phyloP scores from a whole-genome alignment of 2,797 vertebrate species.

The Darevskia nairensis region DNA sequence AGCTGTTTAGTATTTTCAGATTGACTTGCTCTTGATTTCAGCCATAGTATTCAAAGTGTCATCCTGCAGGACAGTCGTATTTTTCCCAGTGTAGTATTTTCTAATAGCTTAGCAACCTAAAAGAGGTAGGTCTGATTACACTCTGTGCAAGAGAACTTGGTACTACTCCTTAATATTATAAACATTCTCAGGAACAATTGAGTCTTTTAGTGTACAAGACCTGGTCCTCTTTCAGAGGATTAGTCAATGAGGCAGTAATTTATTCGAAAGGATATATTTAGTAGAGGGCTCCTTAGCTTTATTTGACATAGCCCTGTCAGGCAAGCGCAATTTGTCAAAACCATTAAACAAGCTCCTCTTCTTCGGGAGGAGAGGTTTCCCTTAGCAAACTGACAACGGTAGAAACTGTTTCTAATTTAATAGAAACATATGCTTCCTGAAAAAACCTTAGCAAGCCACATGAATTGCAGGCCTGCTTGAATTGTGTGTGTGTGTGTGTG shows the following conservation, averaged over 20 bases:
- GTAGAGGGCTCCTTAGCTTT: slow-evolving; percentile 62
- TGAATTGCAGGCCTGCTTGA: slow-evolving; percentile 45
- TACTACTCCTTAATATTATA: slow-evolving; percentile 65
- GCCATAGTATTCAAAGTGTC: background rate
- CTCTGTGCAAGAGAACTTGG: slow-evolving; percentile 52
- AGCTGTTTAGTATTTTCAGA: background rate
- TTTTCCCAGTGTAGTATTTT: slow-evolving; percentile 43
- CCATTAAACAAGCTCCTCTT: slow-evolving; percentile 51
- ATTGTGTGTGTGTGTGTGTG: slow-evolving; percentile 28
- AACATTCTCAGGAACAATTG: slow-evolving; percentile 58
- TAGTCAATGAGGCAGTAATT: slow-evolving; percentile 73
- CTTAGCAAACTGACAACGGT: slow-evolving; percentile 62
- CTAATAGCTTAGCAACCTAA: slow-evolving; percentile 62
- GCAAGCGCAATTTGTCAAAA: slow-evolving; percentile 62
- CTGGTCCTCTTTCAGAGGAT: slow-evolving; percentile 70
- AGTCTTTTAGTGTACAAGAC: slow-evolving; percentile 57
- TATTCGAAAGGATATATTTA: slow-evolving; percentile 70
- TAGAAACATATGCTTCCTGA: slow-evolving; percentile 64
- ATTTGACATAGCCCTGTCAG: slow-evolving; percentile 54
- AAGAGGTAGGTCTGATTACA: slow-evolving; percentile 51
- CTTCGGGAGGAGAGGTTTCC: slow-evolving; percentile 49
- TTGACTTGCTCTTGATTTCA: slow-evolving; percentile 16
- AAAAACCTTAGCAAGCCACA: slow-evolving; percentile 49
- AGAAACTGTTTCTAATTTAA: slow-evolving; percentile 67
- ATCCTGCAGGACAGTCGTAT: background rate